Base-by-base conservation (phyloP, 2,888 invertebrate genomes). In the Tenthredo amoena region DNA sequence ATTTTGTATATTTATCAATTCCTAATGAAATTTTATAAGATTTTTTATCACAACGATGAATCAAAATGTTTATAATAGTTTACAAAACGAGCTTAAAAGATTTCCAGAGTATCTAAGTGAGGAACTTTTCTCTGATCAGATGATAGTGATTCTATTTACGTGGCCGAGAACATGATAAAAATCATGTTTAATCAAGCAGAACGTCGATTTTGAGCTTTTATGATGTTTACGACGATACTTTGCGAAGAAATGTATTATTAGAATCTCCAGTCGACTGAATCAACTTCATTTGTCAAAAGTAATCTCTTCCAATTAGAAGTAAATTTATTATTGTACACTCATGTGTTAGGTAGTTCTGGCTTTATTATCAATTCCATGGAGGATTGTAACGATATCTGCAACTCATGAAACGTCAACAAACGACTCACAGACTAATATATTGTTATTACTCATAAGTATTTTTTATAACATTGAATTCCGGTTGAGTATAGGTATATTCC, bases 1-100 rank as follows among this genome's bases (percentile, higher is more conserved):
- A 55, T 55, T 21, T 76, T 55, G 55, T 77, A 77, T 77, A 55
- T 77, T 50, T 77, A 55, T 55, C 31, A 55, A 77, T 55, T 31
- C 34, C n/a, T 55, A 34, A 77, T 77, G 18, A 77, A 55, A 77
- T 77, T 50, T 77, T 77, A 77, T 77, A 77, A 50, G 50, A 50
- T 77, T 55, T 74, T 72, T 31, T 65, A 65, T 65, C 31, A 21
- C 72, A 40, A 72, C 21, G 26, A 74, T 21, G 31, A 12, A 43
- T 74, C 26, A 21, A 9, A 43, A 26, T 43, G 10, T 74, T 74
- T 74, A 74, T 74, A 74, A 74, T 10, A 10, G 40, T 74, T 74
- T 26, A 40, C n/a, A 26, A 74, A 74, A 74, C 10, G 12, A 74
- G 5, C 74, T 40, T 10, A 40, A 72, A n/a, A 72, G 12, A 37